Conservation (phyloP, 1,140 invertebrate genomes). For the Xylocopa sonorina region DNA sequence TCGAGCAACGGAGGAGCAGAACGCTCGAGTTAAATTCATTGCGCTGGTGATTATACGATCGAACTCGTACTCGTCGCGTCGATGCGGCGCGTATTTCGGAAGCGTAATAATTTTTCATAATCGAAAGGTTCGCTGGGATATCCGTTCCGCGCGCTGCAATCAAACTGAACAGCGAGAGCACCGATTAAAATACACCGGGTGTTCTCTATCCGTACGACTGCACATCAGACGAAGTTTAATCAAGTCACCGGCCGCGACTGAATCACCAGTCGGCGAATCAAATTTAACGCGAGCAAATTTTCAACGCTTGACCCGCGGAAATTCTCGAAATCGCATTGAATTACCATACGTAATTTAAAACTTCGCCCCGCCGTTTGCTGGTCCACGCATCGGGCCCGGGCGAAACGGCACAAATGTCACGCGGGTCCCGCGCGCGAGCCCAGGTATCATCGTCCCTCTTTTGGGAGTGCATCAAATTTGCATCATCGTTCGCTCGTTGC, state of each 20-base stretch:
- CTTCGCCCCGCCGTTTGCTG: constrained; percentile 21
- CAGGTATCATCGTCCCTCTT: not conserved
- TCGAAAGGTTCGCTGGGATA: too few relatives aligned
- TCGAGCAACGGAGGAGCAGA: too few relatives aligned
- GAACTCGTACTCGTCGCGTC: too few relatives aligned
- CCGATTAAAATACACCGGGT: not conserved
- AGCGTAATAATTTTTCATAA: too few relatives aligned
- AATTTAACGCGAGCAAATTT: constrained; percentile 24
- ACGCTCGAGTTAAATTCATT: too few relatives aligned
- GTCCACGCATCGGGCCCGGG: not conserved
- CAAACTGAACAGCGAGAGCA: too few relatives aligned
- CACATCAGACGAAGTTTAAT: constrained; percentile 21
- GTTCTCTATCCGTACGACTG: not conserved
- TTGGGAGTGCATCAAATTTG: constrained; percentile 8
- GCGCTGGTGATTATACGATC: too few relatives aligned
- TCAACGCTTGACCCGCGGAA: constrained; percentile 10
- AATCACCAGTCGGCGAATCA: constrained; percentile 14
- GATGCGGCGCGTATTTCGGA: too few relatives aligned
- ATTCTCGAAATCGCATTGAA: constrained; percentile 22
- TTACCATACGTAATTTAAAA: constrained; percentile 39
- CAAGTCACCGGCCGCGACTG: not conserved
- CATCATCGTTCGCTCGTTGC: not conserved
- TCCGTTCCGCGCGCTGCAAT: too few relatives aligned
- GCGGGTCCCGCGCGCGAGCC: not conserved
- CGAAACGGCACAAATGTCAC: not conserved